Evolutionary conservation across 2,113 vertebrate species (phyloP).

Genomic region (Pterocles burchelli): DNA sequence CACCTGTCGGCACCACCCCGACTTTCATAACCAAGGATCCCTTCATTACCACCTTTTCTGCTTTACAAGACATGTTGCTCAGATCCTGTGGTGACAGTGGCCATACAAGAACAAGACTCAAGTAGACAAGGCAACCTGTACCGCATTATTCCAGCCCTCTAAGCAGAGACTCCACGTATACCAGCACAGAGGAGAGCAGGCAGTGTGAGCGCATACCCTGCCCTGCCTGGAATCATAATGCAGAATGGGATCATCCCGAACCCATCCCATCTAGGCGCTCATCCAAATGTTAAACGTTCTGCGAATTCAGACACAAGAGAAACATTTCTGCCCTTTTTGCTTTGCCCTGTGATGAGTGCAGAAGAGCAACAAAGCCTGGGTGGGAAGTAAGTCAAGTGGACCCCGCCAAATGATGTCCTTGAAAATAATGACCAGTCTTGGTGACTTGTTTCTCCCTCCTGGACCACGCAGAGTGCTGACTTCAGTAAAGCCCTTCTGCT

Average conservation of each 20-base stretch:
- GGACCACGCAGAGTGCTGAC: background rate
- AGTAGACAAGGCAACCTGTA: background rate
- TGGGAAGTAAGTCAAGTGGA: background rate
- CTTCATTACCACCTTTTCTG: background rate
- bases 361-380: background rate
- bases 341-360: background rate
- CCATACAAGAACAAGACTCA: background rate
- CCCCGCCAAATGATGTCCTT: background rate
- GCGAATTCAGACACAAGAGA: constrained; percentile 19
- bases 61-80: background rate
- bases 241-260: constrained; percentile 47
- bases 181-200: accelerated
- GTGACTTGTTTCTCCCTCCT: background rate
- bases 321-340: constrained; percentile 34
- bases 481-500: background rate
- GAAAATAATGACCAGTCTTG: background rate
- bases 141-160: background rate
- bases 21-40: background rate
- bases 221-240: background rate
- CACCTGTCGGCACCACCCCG: background rate
- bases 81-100: background rate
- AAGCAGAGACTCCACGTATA: background rate
- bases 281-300: constrained; percentile 28
- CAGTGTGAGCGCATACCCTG: background rate
- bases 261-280: constrained; percentile 23